Evolutionary conservation across 2,888 invertebrate species (phyloP).

Genomic region (Melanostoma scalare): DNA sequence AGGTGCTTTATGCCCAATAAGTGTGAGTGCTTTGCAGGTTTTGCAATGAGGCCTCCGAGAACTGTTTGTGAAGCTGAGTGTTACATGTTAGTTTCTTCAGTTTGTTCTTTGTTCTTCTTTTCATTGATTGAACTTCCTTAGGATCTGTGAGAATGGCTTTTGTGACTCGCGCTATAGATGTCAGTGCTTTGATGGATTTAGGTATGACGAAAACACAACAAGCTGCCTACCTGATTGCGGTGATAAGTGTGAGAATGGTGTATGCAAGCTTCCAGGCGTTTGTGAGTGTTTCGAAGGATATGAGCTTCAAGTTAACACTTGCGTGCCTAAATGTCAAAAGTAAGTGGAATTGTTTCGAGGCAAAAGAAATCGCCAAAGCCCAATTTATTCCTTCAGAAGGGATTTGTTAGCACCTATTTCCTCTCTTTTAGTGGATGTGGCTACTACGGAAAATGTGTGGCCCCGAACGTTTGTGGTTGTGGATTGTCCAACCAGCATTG

Average conservation of each 20-base stretch:
- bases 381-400: not conserved
- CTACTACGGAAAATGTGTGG: conserved; percentile 78
- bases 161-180: conserved; percentile 82
- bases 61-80: conserved; percentile 80
- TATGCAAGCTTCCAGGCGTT: conserved; percentile 84
- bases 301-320: conserved; percentile 77
- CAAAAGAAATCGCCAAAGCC: not conserved
- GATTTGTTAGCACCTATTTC: not conserved
- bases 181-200: conserved; percentile 80
- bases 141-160: conserved; percentile 82
- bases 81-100: conserved; percentile 81
- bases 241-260: conserved; percentile 82
- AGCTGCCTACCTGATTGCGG: conserved; percentile 79
- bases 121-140: conserved; percentile 69
- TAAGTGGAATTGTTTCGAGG: conserved; percentile 63
- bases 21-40: conserved; percentile 82
- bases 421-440: conserved; percentile 77
- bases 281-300: conserved; percentile 85
- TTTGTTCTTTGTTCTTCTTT: conserved; percentile 78
- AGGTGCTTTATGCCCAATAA: conserved; percentile 78
- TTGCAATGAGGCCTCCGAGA: conserved; percentile 76
- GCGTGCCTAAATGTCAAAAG: conserved; percentile 79
- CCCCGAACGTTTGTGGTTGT: conserved; percentile 81
- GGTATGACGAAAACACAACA: conserved; percentile 76
- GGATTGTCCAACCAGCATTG: conserved; percentile 75